Evolutionary conservation across 64 coral and sea anemone genomes (phyloP).

Genomic region (Stylophora pistillata): DNA sequence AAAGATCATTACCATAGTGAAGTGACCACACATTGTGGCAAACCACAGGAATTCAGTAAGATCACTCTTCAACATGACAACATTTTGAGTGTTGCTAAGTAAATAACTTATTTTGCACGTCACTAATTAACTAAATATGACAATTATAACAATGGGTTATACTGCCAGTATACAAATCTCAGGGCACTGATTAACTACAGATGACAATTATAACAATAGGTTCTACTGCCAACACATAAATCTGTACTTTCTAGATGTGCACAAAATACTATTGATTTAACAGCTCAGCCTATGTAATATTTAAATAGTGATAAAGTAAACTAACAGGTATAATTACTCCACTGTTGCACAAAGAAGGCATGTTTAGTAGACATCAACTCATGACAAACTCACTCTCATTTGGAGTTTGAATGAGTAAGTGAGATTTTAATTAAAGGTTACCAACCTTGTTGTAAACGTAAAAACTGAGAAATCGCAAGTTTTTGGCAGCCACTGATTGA

Average conservation of each 20-base stretch:
- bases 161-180: background rate
- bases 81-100: background rate
- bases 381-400: too few relatives aligned
- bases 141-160: background rate
- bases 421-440: too few relatives aligned
- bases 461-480: background rate
- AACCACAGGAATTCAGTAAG: background rate
- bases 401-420: too few relatives aligned
- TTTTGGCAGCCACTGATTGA: background rate
- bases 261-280: too few relatives aligned
- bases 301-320: too few relatives aligned
- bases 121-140: background rate
- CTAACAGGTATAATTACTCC: too few relatives aligned
- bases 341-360: too few relatives aligned
- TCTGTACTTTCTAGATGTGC: too few relatives aligned
- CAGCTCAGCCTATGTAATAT: too few relatives aligned
- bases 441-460: too few relatives aligned
- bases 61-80: background rate
- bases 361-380: too few relatives aligned
- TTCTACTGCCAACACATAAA: background rate
- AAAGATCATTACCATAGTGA: background rate
- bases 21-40: background rate
- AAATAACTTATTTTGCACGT: background rate
- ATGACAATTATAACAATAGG: background rate
- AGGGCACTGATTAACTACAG: background rate